Evolutionary conservation across 2,797 vertebrate genomes (phyloP), one percentile per base, ranked within the genome.

Genomic region (Naso thynnoides): DNA sequence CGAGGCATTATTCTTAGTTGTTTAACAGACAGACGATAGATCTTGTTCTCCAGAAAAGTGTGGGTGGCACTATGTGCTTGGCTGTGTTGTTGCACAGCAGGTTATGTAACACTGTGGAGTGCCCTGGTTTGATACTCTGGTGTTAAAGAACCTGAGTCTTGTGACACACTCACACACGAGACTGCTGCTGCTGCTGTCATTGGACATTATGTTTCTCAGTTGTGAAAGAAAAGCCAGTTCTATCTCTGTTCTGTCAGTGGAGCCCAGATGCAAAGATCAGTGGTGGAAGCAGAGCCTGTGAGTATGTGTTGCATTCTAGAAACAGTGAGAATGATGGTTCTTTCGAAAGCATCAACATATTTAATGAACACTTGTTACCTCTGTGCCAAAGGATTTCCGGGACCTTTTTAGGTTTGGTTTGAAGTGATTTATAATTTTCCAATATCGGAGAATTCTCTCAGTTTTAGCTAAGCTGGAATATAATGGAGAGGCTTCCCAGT

Each of bases 71-170:
- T 78, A 38, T 58, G 41, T 21, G 56, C 79, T 86, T 16, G 53
- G 48, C 69, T 68, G 73, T 39, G 64, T 84, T 84, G 77, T 67
- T 73, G 77, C 76, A 82, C 73, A 49, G 83, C 71, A 4, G 54
- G 65, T 92, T 92, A 90, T 60, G 77, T 71, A 92, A 92, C 56
- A 7, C 29, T 18, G 69, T 56, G 70, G 58, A 6, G 52, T 45
- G 77, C 59, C 66, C 47, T 54, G 5, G 71, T 85, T 88, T 88
- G 70, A 82, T 73, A 86, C 19, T 27, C 13, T 50, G 67, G 77
- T 70, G 90, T 73, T 89, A 84, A 86, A 87, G 45, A 82, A 79
- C 60, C 9, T 2, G 10, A 41, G 73, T 73, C 76, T 76, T 83
- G 77, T 85, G 78, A 77, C 76, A 74, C 58, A 45, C 58, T 81